Conservation (phyloP, 2,113 vertebrate species). For the Gymnobelideus leadbeateri region DNA sequence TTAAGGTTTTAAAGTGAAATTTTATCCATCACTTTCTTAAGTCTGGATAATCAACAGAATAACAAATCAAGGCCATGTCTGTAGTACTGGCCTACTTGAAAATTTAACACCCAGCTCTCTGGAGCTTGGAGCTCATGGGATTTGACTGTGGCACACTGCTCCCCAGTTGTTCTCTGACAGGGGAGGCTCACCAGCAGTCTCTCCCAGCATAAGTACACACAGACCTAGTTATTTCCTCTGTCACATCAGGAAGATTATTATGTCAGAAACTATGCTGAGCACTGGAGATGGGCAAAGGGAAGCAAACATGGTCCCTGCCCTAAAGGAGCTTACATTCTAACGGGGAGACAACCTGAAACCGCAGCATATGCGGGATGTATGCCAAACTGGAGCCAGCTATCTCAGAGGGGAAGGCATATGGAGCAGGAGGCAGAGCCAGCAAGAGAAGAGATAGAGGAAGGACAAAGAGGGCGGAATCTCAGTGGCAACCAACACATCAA, state of each 20-base stretch:
- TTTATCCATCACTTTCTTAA: background rate
- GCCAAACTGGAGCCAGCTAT: background rate
- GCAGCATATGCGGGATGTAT: fast-evolving
- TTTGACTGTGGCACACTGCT: background rate
- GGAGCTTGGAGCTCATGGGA: background rate
- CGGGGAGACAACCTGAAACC: background rate
- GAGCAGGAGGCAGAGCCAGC: background rate
- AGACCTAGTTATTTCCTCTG: constrained; percentile 70
- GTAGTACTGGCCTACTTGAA: background rate
- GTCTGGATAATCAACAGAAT: background rate
- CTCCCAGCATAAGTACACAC: constrained; percentile 64
- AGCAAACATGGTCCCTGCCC: background rate
- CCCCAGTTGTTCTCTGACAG: constrained; percentile 19
- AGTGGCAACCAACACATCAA: background rate
- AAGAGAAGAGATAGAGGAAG: background rate
- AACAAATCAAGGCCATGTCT: background rate
- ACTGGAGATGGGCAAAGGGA: background rate
- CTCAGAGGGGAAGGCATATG: background rate
- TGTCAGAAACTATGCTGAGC: background rate
- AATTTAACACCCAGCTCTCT: background rate
- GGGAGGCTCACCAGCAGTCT: constrained; percentile 66
- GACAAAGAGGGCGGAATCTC: background rate
- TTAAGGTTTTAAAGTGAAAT: background rate
- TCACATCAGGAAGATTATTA: constrained; percentile 25
- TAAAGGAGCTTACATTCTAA: background rate